These are phyloP conservation scores for Anarsia innoxiella DNA, from an alignment of 2,888 invertebrate genomes.

Conservation along the genomic window DNA sequence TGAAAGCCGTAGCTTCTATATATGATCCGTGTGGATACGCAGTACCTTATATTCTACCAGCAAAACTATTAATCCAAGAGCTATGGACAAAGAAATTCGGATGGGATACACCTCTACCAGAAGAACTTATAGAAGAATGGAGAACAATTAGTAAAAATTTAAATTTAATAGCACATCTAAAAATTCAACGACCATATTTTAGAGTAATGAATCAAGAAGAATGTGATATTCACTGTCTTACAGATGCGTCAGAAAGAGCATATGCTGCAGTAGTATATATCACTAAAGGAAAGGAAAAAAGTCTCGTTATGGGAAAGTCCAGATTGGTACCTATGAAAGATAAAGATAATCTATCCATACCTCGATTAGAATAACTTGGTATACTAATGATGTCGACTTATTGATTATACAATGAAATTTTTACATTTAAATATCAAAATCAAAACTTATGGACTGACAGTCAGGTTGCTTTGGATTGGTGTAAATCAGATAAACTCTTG, in stretches of 20 bases:
- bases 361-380: constrained; percentile 12
- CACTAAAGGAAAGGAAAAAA: not conserved
- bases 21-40: not conserved
- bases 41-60: not conserved
- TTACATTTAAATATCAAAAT: not conserved
- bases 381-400: constrained; percentile 12
- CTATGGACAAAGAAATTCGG: not conserved
- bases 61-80: not conserved
- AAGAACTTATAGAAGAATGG: not conserved
- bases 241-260: not conserved
- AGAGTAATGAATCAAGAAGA: too few relatives aligned
- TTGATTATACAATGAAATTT: constrained; percentile 7
- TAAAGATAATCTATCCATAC: constrained; percentile 7
- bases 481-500: constrained; percentile 13
- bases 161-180: too few relatives aligned
- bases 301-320: constrained; percentile 9
- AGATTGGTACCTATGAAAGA: constrained; percentile 8
- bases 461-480: constrained; percentile 14
- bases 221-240: too few relatives aligned
- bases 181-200: too few relatives aligned
- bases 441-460: constrained; percentile 18
- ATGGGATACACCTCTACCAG: not conserved
- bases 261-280: constrained; percentile 14
- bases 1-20: not conserved
- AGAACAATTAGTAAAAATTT: too few relatives aligned